Evolutionary conservation across 2,888 invertebrate genomes (phyloP).

Genomic region (Philaethria dido): DNA sequence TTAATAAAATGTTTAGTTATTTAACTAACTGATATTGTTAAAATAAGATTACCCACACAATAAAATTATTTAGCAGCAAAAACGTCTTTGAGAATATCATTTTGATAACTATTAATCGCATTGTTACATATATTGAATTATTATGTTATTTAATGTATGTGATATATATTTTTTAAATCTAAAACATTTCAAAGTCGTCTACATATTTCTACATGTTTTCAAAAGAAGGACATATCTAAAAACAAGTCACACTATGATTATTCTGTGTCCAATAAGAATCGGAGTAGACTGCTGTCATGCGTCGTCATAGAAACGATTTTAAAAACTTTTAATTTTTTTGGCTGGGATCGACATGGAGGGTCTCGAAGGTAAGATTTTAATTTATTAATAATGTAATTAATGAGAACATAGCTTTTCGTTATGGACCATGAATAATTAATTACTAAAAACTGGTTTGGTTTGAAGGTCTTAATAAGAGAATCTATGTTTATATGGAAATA

Average conservation of each 20-base stretch:
- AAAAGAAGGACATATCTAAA: not conserved
- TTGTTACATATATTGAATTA: too few relatives aligned
- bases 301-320: slow-evolving; percentile 83
- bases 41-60: too few relatives aligned
- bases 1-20: too few relatives aligned
- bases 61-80: too few relatives aligned
- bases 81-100: not conserved
- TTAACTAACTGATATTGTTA: too few relatives aligned
- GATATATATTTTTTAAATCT: too few relatives aligned
- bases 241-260: slow-evolving; percentile 24
- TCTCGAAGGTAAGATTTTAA: slow-evolving; percentile 69
- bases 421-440: not conserved
- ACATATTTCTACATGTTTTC: slow-evolving; percentile 2
- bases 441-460: slow-evolving; percentile 48
- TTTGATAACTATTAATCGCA: too few relatives aligned
- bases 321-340: slow-evolving; percentile 74
- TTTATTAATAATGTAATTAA: slow-evolving; percentile 40
- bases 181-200: not conserved
- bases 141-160: too few relatives aligned
- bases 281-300: slow-evolving; percentile 74
- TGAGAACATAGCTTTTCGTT: slow-evolving; percentile 29
- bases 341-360: slow-evolving; percentile 78
- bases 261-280: slow-evolving; percentile 58
- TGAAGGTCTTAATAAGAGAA: slow-evolving; percentile 48
- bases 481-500: slow-evolving; percentile 8